These are phyloP conservation scores for Pogonomyrmex barbatus DNA, from an alignment of 1,140 invertebrate species.

Conservation along the genomic window DNA sequence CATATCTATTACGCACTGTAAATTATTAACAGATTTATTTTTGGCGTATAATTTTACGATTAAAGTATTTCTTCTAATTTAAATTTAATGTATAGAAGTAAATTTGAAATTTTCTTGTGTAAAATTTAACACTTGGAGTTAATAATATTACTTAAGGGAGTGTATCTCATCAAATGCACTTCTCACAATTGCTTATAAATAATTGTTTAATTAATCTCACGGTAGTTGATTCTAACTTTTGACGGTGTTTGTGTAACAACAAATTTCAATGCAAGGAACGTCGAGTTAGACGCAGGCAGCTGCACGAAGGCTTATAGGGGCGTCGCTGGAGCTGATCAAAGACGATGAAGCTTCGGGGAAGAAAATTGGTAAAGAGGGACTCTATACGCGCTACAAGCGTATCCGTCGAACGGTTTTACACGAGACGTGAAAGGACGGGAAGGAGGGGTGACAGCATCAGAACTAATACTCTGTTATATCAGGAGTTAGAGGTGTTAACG, in stretches of 20 bases:
- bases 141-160: background rate
- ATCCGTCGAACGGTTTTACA: slow-evolving; percentile 60
- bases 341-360: slow-evolving; percentile 85
- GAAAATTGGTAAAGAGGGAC: slow-evolving; percentile 85
- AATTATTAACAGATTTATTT: background rate
- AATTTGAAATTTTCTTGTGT: background rate
- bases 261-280: slow-evolving; percentile 44
- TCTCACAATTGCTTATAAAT: slow-evolving; percentile 27
- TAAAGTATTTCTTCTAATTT: background rate
- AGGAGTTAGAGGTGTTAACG: slow-evolving; percentile 84
- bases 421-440: slow-evolving; percentile 46
- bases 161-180: background rate
- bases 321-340: slow-evolving; percentile 84
- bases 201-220: slow-evolving; percentile 33
- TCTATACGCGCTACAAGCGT: slow-evolving; percentile 78
- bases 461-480: slow-evolving; percentile 85
- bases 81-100: background rate
- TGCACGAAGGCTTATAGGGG: slow-evolving; percentile 74
- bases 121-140: background rate
- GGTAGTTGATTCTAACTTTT: slow-evolving; percentile 41
- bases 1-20: background rate
- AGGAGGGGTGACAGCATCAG: slow-evolving; percentile 80
- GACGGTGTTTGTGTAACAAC: slow-evolving; percentile 37
- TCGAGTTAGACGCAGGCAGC: slow-evolving; percentile 50
- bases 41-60: background rate